phyloP scores from a whole-genome alignment of 2,888 invertebrate species.

The Scaptodrosophila latifasciaeformis region DNA sequence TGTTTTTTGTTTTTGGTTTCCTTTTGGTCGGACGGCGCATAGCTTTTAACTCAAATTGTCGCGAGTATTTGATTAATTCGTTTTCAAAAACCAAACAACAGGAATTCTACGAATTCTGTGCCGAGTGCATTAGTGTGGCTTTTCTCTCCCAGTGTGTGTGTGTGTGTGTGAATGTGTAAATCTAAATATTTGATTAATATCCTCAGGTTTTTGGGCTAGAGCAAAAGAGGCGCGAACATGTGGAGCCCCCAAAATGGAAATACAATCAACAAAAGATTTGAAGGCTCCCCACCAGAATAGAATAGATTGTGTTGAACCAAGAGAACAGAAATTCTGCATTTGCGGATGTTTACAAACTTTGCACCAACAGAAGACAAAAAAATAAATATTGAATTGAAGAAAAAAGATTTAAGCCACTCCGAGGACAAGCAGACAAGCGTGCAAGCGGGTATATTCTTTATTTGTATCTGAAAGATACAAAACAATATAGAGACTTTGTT shows the following conservation, averaged over 20 bases:
- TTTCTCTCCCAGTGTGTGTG: slow-evolving; percentile 2
- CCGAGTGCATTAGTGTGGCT: slow-evolving; percentile 8
- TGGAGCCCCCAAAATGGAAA: slow-evolving; percentile 27
- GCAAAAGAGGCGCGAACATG: slow-evolving; percentile 48
- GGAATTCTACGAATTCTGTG: slow-evolving; percentile 49
- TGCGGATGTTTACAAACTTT: slow-evolving; percentile 64
- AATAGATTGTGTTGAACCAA: no score
- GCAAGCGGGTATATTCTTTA: no score
- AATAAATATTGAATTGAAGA: no score
- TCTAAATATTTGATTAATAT: slow-evolving; percentile 68
- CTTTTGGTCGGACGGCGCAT: slow-evolving; percentile 39
- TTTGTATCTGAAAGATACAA: slow-evolving; percentile 23
- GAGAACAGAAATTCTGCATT: slow-evolving; percentile 45
- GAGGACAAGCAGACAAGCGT: neutral
- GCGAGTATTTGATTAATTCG: slow-evolving; percentile 57
- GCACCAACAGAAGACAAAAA: slow-evolving; percentile 51
- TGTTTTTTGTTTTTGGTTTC: slow-evolving; percentile 15
- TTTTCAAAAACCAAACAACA: slow-evolving; percentile 52
- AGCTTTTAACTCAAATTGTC: slow-evolving; percentile 29
- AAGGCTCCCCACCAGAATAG: no score
- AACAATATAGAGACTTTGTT: slow-evolving; percentile 50
- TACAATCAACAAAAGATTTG: no score
- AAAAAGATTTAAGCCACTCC: slow-evolving; percentile 9
- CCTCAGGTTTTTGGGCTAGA: slow-evolving; percentile 36
- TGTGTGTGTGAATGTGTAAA: slow-evolving; percentile 49